phyloP scores from a whole-genome alignment of 2,797 vertebrate species.

The Pseudomugil tenellus region DNA sequence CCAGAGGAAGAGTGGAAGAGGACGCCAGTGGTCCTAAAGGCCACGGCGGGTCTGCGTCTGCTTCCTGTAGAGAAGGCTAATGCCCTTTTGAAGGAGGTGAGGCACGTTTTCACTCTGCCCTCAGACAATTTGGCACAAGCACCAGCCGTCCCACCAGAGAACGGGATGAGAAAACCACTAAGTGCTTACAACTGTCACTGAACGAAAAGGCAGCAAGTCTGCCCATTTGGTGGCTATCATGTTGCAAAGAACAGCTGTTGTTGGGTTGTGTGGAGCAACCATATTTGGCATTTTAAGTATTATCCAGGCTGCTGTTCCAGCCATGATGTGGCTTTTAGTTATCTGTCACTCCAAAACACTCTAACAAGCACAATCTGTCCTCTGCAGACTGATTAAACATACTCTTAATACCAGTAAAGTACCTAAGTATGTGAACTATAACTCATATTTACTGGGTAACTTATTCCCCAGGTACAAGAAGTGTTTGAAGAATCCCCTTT shows the following conservation, averaged over 20 bases:
- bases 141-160: constrained; percentile 65
- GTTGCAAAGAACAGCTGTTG: constrained; percentile 83
- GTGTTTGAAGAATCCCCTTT: constrained; percentile 94
- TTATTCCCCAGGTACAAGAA: constrained; percentile 84
- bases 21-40: constrained; percentile 95
- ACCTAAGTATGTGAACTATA: neutral
- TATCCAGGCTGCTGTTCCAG: constrained; percentile 76
- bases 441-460: neutral
- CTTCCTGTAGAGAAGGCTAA: constrained; percentile 90
- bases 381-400: constrained; percentile 37
- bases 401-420: neutral
- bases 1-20: constrained; percentile 90
- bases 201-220: constrained; percentile 71
- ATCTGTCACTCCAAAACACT: constrained; percentile 69
- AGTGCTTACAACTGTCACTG: constrained; percentile 79
- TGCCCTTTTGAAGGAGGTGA: constrained; percentile 90
- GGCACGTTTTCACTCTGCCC: constrained; percentile 60
- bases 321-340: constrained; percentile 70
- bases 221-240: constrained; percentile 75
- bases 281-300: constrained; percentile 83
- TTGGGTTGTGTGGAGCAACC: constrained; percentile 80
- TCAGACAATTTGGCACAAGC: constrained; percentile 78
- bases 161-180: constrained; percentile 80
- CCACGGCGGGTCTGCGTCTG: constrained; percentile 93
- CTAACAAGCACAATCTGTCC: constrained; percentile 40